Evolutionary conservation across 1,140 invertebrate species (phyloP), one percentile per base, ranked within the genome.

Genomic region (Papilio machaon): DNA sequence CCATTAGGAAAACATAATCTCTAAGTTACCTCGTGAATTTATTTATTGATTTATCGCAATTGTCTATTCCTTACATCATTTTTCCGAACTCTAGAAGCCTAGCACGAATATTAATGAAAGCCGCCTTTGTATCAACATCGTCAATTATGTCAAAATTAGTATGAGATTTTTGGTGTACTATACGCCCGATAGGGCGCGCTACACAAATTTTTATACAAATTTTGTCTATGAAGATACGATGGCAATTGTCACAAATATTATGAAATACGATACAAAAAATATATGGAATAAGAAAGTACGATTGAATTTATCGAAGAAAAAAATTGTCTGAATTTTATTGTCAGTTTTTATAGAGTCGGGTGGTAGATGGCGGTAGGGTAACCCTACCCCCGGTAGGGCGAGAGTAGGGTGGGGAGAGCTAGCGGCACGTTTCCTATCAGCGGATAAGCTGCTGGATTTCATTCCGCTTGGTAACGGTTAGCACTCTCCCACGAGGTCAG

Each of bases 391-490:
- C 77, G 35, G 73, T 75, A 15, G 52, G 15, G 52, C 15, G 52
- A 15, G 52, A n/a, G 17, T 15, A 2, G 47, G 47, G 13, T 15
- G 17, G 15, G 49, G 49, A 15, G 1, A 52, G 74, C n/a, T 75
- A 60, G 70, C 82, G 73, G 82, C 85, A 86, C 83, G 85, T 85
- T 84, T 86, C 80, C 81, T 82, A 85, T 86, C 85, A 84, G 73
- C 23, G 74, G 73, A 81, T 79, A 75, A 81, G 80, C 76, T 67
- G 54, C 11, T 54, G 73, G 73, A 83, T 82, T 83, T 43, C 52
- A 43, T 74, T 74, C 15, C 30, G 54, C 73, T 30, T 23, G 30
- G 64, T 46, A 80, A 75, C 54, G 73, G 15, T 80, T 70, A 75
- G 73, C 46, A 13, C 2, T 47, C 17, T 30, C 47, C 73, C 46